Percentiles rank a stretch among this genome's conserved stretches.
phyloP scores from a whole-genome alignment of 2,797 vertebrate genomes.

The Phrynocephalus vlangalii region DNA sequence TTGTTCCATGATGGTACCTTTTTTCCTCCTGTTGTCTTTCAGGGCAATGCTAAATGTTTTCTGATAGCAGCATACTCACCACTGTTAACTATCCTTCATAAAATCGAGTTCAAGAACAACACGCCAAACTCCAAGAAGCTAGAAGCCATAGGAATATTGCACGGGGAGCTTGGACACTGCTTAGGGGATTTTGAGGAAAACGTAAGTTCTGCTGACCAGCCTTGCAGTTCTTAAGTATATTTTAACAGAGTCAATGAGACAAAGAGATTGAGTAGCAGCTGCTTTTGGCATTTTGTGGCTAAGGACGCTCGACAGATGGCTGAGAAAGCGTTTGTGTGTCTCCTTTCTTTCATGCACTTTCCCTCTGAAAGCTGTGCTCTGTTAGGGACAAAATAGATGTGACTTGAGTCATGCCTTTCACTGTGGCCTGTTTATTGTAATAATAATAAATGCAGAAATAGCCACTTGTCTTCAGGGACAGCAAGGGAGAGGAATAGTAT shows the following conservation, averaged over 20 bases:
- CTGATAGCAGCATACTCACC: slow-evolving; percentile 75
- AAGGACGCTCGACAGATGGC: background rate
- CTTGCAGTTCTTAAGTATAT: background rate
- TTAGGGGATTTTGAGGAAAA: slow-evolving; percentile 66
- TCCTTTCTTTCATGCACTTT: background rate
- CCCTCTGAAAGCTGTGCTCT: background rate
- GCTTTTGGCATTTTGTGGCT: background rate
- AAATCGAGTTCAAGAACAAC: slow-evolving; percentile 74
- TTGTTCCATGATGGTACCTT: background rate
- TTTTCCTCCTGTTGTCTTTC: slow-evolving; percentile 1
- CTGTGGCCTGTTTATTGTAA: background rate
- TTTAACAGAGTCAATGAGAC: background rate
- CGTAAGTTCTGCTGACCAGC: slow-evolving; percentile 31
- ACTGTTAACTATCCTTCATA: slow-evolving; percentile 70
- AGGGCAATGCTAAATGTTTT: slow-evolving; percentile 73
- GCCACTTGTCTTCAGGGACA: background rate
- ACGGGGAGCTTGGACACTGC: slow-evolving; percentile 33
- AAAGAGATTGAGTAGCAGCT: background rate
- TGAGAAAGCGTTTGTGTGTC: background rate
- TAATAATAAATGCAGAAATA: background rate
- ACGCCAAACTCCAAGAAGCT: slow-evolving; percentile 62
- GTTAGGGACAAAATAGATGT: background rate
- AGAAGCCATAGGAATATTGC: slow-evolving; percentile 62
- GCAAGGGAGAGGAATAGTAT: background rate
- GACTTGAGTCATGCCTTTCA: background rate